Conservation (phyloP, 2,888 invertebrate species). For the Apodemia duryi region DNA sequence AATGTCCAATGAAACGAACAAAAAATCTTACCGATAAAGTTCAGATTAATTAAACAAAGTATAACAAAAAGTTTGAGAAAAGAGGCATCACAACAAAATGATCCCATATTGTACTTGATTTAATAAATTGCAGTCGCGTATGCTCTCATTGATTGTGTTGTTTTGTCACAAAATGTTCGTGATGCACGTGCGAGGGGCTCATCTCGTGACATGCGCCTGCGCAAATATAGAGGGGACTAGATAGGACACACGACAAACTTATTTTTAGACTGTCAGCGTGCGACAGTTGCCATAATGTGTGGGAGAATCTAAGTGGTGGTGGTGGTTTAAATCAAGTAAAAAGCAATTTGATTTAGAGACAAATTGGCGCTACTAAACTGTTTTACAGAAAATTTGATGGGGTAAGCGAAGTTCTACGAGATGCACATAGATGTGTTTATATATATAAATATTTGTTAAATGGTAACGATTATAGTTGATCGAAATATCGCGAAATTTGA, state of each 20-base stretch:
- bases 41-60: too few relatives aligned
- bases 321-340: neutral
- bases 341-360: neutral
- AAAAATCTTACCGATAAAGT: too few relatives aligned
- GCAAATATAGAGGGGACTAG: slow-evolving; percentile 42
- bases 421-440: too few relatives aligned
- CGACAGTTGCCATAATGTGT: neutral
- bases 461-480: too few relatives aligned
- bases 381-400: too few relatives aligned
- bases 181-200: slow-evolving; percentile 61
- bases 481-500: too few relatives aligned
- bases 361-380: too few relatives aligned
- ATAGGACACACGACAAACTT: slow-evolving; percentile 49
- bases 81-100: too few relatives aligned
- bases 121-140: slow-evolving; percentile 16
- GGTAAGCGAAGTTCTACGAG: too few relatives aligned
- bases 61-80: too few relatives aligned
- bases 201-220: slow-evolving; percentile 55
- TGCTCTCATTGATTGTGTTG: slow-evolving; percentile 33
- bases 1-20: too few relatives aligned
- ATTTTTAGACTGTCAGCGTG: slow-evolving; percentile 46
- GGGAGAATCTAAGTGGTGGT: neutral
- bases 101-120: neutral
- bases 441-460: too few relatives aligned
- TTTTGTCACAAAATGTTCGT: slow-evolving; percentile 50